These are phyloP conservation scores for Frankliniella fusca DNA, from an alignment of 2,888 invertebrate genomes.

Conservation along the genomic window DNA sequence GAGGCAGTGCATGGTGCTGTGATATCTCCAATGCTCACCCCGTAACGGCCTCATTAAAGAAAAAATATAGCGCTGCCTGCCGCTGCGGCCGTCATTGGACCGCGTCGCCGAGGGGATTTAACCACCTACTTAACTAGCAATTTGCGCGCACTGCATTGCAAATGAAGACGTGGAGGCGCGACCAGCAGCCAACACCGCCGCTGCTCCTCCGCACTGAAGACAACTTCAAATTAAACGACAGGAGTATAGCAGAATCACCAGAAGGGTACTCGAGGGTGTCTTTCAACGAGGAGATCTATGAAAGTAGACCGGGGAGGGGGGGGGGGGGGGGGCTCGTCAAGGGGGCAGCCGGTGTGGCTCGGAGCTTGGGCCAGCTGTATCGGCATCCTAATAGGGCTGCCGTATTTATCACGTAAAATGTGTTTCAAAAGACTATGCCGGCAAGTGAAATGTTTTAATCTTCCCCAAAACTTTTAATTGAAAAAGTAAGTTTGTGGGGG, in stretches of 20 bases:
- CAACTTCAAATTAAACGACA: too few species aligned
- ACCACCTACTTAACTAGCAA: neutral
- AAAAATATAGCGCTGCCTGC: neutral
- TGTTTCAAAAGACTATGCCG: neutral
- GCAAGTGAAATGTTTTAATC: neutral
- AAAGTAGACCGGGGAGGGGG: too few species aligned
- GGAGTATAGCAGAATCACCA: too few species aligned
- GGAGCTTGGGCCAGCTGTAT: too few species aligned
- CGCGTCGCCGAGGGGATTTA: neutral
- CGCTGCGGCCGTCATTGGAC: neutral
- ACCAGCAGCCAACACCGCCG: too few species aligned
- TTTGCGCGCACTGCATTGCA: neutral
- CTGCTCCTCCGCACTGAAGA: too few species aligned
- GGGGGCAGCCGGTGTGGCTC: too few species aligned
- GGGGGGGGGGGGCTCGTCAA: too few species aligned
- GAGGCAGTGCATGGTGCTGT: neutral
- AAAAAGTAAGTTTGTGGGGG: neutral
- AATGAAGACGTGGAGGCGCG: neutral
- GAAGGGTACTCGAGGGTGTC: too few species aligned
- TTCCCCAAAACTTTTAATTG: constrained; percentile 4
- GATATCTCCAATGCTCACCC: neutral
- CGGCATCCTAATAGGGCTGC: too few species aligned
- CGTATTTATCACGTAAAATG: too few species aligned
- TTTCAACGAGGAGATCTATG: too few species aligned
- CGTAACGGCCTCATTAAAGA: neutral